A percentile compares a stretch with the other conserved stretches of the same genome.
These are phyloP conservation scores for Nerophis lumbriciformis DNA, from an alignment of 2,113 vertebrate genomes.

Conservation along the genomic window DNA sequence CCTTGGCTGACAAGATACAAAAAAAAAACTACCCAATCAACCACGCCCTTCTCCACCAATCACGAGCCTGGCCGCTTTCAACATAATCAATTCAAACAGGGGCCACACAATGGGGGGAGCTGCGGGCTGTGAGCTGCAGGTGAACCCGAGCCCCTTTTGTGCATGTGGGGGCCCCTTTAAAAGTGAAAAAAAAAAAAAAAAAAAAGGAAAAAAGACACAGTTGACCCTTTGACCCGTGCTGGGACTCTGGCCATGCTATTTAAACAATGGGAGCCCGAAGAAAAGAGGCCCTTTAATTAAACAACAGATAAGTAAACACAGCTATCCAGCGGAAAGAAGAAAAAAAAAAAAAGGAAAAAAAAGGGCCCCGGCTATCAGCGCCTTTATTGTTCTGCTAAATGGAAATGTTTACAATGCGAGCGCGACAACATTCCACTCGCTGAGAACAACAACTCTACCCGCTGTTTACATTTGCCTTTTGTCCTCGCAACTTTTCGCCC, in stretches of 20 bases:
- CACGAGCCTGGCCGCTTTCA: constrained; percentile 82
- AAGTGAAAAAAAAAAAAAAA: constrained; percentile 48
- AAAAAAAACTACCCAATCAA: constrained; percentile 83
- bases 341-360: constrained; percentile 31
- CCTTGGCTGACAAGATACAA: constrained; percentile 86
- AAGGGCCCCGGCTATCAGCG: constrained; percentile 46
- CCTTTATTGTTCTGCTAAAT: constrained; percentile 62
- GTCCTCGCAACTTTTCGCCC: constrained; percentile 11
- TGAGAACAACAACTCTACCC: constrained; percentile 23
- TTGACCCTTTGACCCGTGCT: constrained; percentile 81
- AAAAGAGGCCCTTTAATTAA: constrained; percentile 76
- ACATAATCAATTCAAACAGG: constrained; percentile 89
- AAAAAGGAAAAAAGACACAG: constrained; percentile 54
- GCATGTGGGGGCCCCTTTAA: constrained; percentile 66
- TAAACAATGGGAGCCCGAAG: constrained; percentile 71
- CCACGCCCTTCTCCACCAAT: constrained; percentile 94
- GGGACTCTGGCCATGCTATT: constrained; percentile 65
- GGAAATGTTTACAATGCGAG: constrained; percentile 50
- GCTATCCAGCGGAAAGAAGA: constrained; percentile 58
- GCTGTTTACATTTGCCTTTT: constrained; percentile 20
- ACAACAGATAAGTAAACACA: constrained; percentile 76
- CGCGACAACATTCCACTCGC: constrained; percentile 18
- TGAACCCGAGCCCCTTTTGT: constrained; percentile 80
- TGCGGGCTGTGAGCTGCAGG: constrained; percentile 75
- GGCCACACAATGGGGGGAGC: constrained; percentile 81